Evolutionary conservation across 1,140 invertebrate species (phyloP), one percentile per base, ranked within the genome.

Genomic region (Heliconius himera): DNA sequence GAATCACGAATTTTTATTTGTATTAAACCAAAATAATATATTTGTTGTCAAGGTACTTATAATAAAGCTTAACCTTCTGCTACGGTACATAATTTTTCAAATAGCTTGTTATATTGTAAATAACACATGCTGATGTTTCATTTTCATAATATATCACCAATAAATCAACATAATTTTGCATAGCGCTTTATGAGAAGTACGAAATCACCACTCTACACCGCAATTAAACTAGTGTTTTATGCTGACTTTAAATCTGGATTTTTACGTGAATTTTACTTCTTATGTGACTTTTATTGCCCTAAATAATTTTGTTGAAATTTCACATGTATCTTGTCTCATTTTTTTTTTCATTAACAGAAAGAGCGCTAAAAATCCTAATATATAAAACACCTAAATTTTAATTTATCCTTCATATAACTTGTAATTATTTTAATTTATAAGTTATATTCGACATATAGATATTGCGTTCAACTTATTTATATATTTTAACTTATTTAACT

Each of bases 161-260:
- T 78, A 78, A 74, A 74, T 74, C 77, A 74, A 78, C 60, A 49
- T 78, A 20, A 26, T 73, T 74, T 74, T 49, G 22, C 72, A 3
- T 5, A 74, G 51, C 60, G 49, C 71, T 74, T 78, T 78, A 78
- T 78, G 22, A 60, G 38, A 22, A 70, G 38, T 66, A 70, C 38
- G 60, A 29, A 60, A 38, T 51, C 13, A 72, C 33, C 77, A 74
- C 38, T 70, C 38, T n/a, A 26, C 41, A 20, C 1, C 22, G 38
- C 36, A 60, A 74, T 66, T 66, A 70, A 51, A 74, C 36, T n/a
- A n/a, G 36, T 18, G 36, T 56, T 78, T 74, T 33, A 74, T 66
- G 72, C 13, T 18, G n/a, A 73, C 54, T 41, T 54, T 73, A 78
- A 49, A 38, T 73, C n/a, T 78, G 51, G 20, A 46, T 33, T 66